Base-by-base conservation (phyloP, 2,113 vertebrate genomes). In the Notothenia coriiceps region DNA sequence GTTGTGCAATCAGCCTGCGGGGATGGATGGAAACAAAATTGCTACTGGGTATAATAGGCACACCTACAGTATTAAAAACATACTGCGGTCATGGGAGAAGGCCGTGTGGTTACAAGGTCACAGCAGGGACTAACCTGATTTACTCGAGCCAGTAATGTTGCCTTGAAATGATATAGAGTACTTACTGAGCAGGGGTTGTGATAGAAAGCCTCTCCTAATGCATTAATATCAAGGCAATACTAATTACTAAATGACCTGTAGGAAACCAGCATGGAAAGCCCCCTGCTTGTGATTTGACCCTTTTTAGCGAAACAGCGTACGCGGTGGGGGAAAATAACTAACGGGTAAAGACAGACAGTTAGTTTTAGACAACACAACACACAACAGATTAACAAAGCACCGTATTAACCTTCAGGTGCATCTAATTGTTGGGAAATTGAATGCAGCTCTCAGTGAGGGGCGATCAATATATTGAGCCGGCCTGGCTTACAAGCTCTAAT, bases 371-470 rank as follows among this genome's bases (percentile, higher is more conserved):
- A 83, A 60, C 76, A 78, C 80, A 72, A 79, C 84, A 91, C 76
- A 78, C 80, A 72, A 79, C 84, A 91, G 93, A 95, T 95, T 95
- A 95, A 94, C 92, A 90, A 88, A 93, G 85, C 88, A 93, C 78
- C 88, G 87, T 80, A 91, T 93, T 93, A 92, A 94, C 89, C 86
- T 94, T 85, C 88, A 92, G 90, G 86, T 92, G 75, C 1, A 91
- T 86, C 83, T 93, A 93, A 95, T 92, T 95, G 94, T 88, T 92
- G 93, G 87, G 94, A 95, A 95, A 95, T 94, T 92, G 90, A 95
- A 95, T 93, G 91, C 90, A 87, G 88, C 90, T 95, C 89, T 91
- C 84, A 82, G 89, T 91, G 91, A 86, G 83, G 66, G 11, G 40
- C 33, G 89, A 95, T 95, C 94, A 82, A 95, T 95, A 93, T 86